A percentile compares a stretch with the other conserved stretches of the same genome.
Conservation (phyloP, 2,888 invertebrate genomes). For the Alsophila aescularia region DNA sequence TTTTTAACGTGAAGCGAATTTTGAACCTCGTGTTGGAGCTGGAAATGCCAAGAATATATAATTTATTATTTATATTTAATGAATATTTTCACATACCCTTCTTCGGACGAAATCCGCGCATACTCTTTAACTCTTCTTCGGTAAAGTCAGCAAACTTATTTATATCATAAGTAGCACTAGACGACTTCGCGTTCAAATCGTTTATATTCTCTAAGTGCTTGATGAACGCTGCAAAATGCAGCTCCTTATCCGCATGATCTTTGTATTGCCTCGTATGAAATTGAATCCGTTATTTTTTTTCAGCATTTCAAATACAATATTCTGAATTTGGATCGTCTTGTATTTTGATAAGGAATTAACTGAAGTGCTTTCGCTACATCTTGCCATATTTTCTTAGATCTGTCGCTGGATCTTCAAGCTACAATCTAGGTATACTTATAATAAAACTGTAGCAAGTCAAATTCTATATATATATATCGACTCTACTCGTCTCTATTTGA, state of each 20-base stretch:
- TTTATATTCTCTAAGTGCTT: slow-evolving; percentile 20
- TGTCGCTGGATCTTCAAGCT: no score
- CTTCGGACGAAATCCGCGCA: neutral
- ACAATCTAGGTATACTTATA: no score
- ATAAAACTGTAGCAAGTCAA: no score
- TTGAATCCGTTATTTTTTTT: no score
- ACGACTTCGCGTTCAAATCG: neutral
- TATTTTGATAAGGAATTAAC: no score
- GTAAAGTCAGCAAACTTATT: slow-evolving; percentile 21
- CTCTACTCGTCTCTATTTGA: no score
- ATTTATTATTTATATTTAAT: no score
- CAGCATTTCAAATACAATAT: no score
- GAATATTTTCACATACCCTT: neutral
- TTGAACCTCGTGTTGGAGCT: neutral
- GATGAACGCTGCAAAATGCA: slow-evolving; percentile 44
- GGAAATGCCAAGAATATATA: neutral
- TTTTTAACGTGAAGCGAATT: slow-evolving; percentile 32
- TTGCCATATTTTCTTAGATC: no score
- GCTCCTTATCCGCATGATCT: slow-evolving; percentile 40
- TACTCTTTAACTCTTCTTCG: slow-evolving; percentile 1
- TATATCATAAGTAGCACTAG: slow-evolving; percentile 10
- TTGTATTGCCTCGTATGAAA: slow-evolving; percentile 42
- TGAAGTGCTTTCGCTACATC: no score
- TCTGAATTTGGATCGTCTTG: no score
- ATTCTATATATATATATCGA: no score